Base-by-base conservation (phyloP, 2,888 invertebrate genomes). In the Eugnorisma glareosa region DNA sequence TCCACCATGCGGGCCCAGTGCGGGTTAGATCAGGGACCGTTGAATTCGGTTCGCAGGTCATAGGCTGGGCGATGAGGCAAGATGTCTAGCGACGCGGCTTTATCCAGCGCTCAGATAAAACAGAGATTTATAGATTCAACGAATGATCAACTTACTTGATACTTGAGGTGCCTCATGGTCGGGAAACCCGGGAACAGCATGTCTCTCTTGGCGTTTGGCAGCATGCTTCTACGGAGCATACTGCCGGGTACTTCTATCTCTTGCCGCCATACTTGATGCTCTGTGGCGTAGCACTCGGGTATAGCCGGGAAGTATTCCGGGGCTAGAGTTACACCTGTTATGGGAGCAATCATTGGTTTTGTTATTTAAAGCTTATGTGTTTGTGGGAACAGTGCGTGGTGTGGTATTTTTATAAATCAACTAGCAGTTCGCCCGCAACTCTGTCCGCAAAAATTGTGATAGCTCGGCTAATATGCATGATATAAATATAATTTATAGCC, bases 161-260 rank as follows among this genome's bases (percentile, higher is more conserved):
- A 99, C 40, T 98, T 96, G 57, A 99, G 95, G 94, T 99, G 98
- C 87, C 98, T 98, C 94, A 99, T 97, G 0, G 99, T 99, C 0
- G 99, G 99, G 93, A 99, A 99, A 18, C 99, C 99, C 0, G 98
- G 98, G 94, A 98, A 98, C 92, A 98, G 97, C 71, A 98, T 97
- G 89, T 98, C 97, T 51, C 97, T 93, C 77, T 97, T 95, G 0
- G 98, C 98, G 75, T 97, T 98, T 0, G 98, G 97, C 91, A 98
- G 97, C 81, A 98, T 96, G 13, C 99, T 99, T 79, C 98, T 97
- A 6, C 97, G 95, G 35, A 99, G 93, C 87, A 97, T 94, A 0
- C 96, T 94, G 13, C 86, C 90, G 0, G 97, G 96, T 24, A 98
- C 97, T 2, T 97, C 93, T 31, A 98, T 93, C 51, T 98, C 97